Conservation (phyloP, 2,797 vertebrate genomes). For the Microctenopoma stevenorrisi region DNA sequence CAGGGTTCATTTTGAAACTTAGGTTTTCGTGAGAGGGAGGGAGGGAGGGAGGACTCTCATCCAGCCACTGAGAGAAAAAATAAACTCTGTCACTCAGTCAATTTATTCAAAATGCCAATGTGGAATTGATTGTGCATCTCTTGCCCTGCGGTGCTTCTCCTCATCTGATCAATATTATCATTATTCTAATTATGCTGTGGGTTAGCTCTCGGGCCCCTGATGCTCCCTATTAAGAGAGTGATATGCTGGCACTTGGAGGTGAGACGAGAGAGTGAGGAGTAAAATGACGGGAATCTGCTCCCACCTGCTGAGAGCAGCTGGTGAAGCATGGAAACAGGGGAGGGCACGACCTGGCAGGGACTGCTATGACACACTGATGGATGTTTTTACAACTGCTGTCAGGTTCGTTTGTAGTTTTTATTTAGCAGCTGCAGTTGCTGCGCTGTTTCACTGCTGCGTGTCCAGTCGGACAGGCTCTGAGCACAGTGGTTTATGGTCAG, state of each 20-base stretch:
- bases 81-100: constrained; percentile 80
- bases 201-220: constrained; percentile 66
- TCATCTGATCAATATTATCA: constrained; percentile 81
- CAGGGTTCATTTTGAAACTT: constrained; percentile 19
- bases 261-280: constrained; percentile 13
- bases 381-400: constrained; percentile 67
- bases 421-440: constrained; percentile 75
- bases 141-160: constrained; percentile 66
- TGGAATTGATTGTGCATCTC: constrained; percentile 80
- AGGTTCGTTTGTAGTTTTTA: constrained; percentile 76
- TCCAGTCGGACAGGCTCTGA: constrained; percentile 63
- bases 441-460: constrained; percentile 62
- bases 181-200: constrained; percentile 80
- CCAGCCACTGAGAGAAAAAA: constrained; percentile 61
- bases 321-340: constrained; percentile 64
- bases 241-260: constrained; percentile 73
- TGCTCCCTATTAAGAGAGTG: constrained; percentile 76
- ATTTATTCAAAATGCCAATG: constrained; percentile 78
- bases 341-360: constrained; percentile 63
- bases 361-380: constrained; percentile 47
- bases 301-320: constrained; percentile 72
- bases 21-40: background rate
- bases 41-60: constrained; percentile 27
- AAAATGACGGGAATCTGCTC: constrained; percentile 26
- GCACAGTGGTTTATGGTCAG: constrained; percentile 74